Conservation (phyloP, 2,797 vertebrate genomes). For the Synaphobranchus kaupii region DNA sequence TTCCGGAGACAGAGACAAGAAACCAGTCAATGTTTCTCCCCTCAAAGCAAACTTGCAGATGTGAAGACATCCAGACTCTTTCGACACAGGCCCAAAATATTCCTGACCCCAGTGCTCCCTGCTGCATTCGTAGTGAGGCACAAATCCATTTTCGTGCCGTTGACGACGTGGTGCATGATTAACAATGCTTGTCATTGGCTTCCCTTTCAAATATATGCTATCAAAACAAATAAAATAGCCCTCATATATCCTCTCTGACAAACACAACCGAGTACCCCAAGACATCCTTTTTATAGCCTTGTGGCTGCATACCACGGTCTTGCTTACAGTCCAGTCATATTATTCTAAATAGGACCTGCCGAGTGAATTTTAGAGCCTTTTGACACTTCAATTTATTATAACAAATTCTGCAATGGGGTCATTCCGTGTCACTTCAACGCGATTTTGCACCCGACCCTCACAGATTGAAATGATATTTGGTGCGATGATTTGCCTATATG, state of each 20-base stretch:
- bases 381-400: background rate
- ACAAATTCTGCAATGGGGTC: background rate
- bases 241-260: background rate
- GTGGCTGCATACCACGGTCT: background rate
- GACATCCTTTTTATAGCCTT: background rate
- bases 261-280: background rate
- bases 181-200: conserved; percentile 1
- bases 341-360: background rate
- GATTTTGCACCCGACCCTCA: too few species aligned
- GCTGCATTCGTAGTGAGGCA: background rate
- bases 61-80: background rate
- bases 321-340: background rate
- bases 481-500: too few species aligned
- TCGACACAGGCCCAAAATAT: background rate
- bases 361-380: background rate
- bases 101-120: background rate
- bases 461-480: too few species aligned
- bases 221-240: background rate
- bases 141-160: background rate
- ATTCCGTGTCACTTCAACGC: too few species aligned
- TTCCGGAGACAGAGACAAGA: background rate
- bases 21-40: background rate
- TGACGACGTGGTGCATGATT: background rate
- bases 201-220: background rate
- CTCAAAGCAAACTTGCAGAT: background rate